Conservation (phyloP, 2,113 vertebrate species). For the Mellivora capensis region DNA sequence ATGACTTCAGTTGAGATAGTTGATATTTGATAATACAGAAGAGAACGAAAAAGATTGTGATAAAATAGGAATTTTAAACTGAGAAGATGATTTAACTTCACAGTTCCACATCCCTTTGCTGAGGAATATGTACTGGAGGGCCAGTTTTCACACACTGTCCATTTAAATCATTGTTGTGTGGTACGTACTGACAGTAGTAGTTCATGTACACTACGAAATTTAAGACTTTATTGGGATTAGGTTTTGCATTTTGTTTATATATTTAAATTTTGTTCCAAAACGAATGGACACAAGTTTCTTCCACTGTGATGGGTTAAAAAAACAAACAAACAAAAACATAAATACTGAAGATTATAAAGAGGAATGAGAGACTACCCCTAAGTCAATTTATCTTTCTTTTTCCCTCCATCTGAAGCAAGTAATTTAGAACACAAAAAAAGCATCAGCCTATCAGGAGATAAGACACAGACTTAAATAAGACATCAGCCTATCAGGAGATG, state of each 20-base stretch:
- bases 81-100: not conserved
- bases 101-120: not conserved
- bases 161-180: not conserved
- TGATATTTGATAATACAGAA: not conserved
- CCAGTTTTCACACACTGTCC: not conserved
- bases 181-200: not conserved
- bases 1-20: not conserved
- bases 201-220: not conserved
- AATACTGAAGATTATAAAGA: conserved; percentile 49
- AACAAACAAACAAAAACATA: not conserved
- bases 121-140: not conserved
- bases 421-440: conserved; percentile 51
- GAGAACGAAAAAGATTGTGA: not conserved
- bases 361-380: conserved; percentile 31
- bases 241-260: not conserved
- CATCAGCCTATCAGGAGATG: conserved; percentile 40
- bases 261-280: conserved; percentile 43
- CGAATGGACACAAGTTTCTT: conserved; percentile 20
- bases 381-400: conserved; percentile 58
- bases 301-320: not conserved
- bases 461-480: not conserved
- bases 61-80: conserved; percentile 8
- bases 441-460: conserved; percentile 11
- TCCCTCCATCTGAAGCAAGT: conserved; percentile 32
- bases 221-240: not conserved